Percentiles rank a stretch among this genome's conserved stretches.
Conservation (phyloP, 2,113 vertebrate genomes). For the Stomatorhinus ivindoensis region DNA sequence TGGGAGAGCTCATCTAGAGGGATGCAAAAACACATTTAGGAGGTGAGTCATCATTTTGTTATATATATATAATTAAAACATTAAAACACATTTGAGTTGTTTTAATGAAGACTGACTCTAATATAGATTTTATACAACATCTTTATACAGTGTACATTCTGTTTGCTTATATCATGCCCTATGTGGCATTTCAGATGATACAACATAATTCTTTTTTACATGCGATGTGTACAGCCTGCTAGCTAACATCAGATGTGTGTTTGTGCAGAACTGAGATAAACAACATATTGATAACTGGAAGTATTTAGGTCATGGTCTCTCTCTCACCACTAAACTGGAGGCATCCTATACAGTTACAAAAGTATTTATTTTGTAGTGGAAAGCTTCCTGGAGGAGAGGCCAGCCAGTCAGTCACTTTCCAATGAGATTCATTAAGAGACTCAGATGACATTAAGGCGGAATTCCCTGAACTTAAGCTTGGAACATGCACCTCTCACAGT, state of each 20-base stretch:
- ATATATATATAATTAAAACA: not conserved
- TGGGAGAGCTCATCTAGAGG: slow-evolving; percentile 43
- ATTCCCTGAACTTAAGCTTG: not conserved
- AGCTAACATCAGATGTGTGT: not conserved
- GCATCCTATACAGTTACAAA: not conserved
- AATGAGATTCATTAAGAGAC: not conserved
- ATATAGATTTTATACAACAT: not conserved
- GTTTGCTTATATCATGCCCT: not conserved
- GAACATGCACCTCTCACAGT: not conserved
- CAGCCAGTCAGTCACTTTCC: not conserved
- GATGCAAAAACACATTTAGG: slow-evolving; percentile 46
- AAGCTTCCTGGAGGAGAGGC: not conserved
- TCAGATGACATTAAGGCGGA: not conserved
- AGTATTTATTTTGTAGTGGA: not conserved
- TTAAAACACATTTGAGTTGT: too few species aligned
- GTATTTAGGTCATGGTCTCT: not conserved
- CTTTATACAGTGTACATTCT: not conserved
- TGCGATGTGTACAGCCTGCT: not conserved
- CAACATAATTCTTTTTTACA: not conserved
- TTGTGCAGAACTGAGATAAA: not conserved
- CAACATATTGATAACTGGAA: not conserved
- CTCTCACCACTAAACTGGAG: not conserved
- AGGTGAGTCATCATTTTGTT: too few species aligned
- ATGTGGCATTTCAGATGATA: not conserved
- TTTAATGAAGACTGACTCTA: not conserved